Base-by-base conservation (phyloP, 2,113 vertebrate species). In the Heterocephalus glaber region DNA sequence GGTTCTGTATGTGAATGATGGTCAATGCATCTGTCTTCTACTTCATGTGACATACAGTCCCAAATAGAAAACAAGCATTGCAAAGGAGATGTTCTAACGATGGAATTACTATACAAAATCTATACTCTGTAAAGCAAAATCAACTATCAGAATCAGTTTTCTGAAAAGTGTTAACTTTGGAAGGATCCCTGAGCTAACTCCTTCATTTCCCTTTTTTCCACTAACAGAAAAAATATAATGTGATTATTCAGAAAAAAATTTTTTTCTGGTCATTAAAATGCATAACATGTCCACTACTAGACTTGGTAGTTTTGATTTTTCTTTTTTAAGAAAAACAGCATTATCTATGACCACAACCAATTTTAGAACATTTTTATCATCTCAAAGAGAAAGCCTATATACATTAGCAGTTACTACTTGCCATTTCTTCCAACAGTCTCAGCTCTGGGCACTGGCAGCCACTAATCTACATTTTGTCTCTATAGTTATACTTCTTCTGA, bases 101-200 rank as follows among this genome's bases (percentile, higher is more conserved):
- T 30, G 54, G 47, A 94, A 95, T 86, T 76, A 81, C 41, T 94
- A 72, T 13, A 66, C 33, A 92, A 95, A 87, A 41, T 74, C 30
- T 86, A 5, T 56, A 72, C 47, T 92, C 61, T 66, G 90, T 95
- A 91, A 89, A 90, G 41, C 66, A 86, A 92, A 86, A 95, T 66
- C 14, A 85, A 35, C 52, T 7, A 61, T 54, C 11, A 60, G 33
- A 96, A 74, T 92, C 76, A 83, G 74, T 83, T 77, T 93, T 87
- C 38, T 65, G 9, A 80, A 84, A 95, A 93, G 13, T 63, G 2
- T 72, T 49, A 94, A 94, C 49, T 77, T 74, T 95, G 33, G 41
- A 89, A 28, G 47, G 22, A 84, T 68, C 86, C 76, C 49, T 84
- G 52, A 86, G 14, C 61, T 92, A 93, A 86, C 52, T 82, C 33